phyloP scores from a whole-genome alignment of 2,888 invertebrate species.

The Xestia rhomboidea region DNA sequence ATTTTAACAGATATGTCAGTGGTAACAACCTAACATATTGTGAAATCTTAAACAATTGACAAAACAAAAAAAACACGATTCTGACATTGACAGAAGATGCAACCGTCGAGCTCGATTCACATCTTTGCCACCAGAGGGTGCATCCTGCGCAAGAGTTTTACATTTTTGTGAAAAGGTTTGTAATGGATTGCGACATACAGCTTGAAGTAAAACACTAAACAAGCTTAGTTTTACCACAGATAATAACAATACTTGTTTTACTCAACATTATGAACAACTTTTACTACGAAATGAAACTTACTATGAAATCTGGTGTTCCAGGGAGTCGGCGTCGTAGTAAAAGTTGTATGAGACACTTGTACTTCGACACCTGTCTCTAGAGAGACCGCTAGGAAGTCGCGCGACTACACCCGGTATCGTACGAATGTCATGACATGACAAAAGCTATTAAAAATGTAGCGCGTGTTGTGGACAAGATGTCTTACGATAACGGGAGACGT shows the following conservation, averaged over 20 bases:
- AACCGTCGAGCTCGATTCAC: background rate
- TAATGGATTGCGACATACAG: background rate
- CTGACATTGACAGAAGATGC: background rate
- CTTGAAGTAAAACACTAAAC: background rate
- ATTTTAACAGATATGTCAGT: background rate
- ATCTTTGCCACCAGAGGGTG: background rate
- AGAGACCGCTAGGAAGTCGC: no score
- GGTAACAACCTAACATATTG: background rate
- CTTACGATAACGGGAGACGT: background rate
- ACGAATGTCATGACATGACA: no score
- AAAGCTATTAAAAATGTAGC: no score
- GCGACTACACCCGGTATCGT: no score
- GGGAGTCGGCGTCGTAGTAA: no score
- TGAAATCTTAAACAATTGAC: background rate
- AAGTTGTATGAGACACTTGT: no score
- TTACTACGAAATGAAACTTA: no score
- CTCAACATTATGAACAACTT: no score
- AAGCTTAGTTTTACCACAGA: background rate
- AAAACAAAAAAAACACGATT: background rate
- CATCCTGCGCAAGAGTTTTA: background rate
- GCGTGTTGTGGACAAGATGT: no score
- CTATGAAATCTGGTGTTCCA: no score
- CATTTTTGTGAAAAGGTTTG: background rate
- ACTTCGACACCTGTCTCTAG: no score
- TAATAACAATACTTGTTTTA: no score